Conservation (phyloP, 2,113 vertebrate genomes). For the Ia io region DNA sequence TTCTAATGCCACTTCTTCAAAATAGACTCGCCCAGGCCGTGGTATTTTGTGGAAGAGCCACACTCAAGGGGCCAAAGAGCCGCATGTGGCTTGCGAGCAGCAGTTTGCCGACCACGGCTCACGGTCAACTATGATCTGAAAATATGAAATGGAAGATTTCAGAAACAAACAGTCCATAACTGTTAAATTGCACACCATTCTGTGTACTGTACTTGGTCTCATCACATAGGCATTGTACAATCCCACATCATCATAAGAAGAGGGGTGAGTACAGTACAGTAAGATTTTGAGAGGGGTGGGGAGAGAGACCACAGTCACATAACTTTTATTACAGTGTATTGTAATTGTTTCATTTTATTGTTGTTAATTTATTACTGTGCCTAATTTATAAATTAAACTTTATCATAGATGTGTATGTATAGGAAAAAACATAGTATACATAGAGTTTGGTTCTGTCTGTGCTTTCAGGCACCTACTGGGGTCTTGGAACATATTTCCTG, state of each 20-base stretch:
- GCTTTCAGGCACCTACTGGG: neutral
- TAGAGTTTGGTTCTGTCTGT: neutral
- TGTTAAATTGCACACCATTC: neutral
- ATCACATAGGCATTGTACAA: no score
- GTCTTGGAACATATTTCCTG: neutral
- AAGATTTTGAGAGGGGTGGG: neutral
- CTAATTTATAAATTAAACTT: neutral
- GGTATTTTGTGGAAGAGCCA: no score
- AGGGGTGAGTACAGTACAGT: neutral
- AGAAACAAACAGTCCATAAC: no score
- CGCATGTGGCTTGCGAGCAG: no score
- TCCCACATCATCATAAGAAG: neutral
- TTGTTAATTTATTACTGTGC: neutral
- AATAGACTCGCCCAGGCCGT: no score
- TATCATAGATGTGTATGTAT: neutral
- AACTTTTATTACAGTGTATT: neutral
- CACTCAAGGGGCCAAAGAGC: no score
- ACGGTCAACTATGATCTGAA: neutral
- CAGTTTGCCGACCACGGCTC: no score
- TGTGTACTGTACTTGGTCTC: no score
- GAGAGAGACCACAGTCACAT: neutral
- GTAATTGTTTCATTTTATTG: neutral
- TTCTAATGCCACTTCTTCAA: no score
- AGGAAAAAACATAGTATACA: neutral
- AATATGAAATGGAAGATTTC: neutral